phyloP scores from a whole-genome alignment of 2,797 vertebrate species.

The Enteromius treurensis region DNA sequence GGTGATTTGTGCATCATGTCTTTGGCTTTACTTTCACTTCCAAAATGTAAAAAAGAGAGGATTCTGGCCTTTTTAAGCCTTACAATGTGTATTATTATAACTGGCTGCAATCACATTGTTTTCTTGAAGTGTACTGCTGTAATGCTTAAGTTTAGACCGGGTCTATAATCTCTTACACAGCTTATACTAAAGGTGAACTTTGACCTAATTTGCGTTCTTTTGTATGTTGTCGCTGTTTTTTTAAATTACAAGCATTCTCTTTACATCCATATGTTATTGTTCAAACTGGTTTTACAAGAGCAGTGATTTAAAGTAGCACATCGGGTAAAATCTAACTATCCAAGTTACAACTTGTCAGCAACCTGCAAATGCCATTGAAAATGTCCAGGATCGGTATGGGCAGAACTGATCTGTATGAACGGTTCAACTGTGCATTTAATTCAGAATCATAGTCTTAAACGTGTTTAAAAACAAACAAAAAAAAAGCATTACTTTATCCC shows the following conservation, averaged over 20 bases:
- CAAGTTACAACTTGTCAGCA: not conserved
- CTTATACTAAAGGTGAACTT: slow-evolving; percentile 9
- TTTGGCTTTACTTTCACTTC: not conserved
- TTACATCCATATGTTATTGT: not conserved
- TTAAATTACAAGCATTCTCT: not conserved
- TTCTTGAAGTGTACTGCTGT: not conserved
- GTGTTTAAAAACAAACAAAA: not conserved
- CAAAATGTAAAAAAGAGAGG: not conserved
- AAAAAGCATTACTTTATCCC: not conserved
- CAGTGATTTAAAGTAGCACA: not conserved
- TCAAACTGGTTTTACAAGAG: slow-evolving; percentile 15
- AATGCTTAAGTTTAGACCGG: too few relatives aligned
- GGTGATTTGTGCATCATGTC: not conserved
- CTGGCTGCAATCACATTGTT: not conserved
- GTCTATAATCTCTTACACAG: not conserved
- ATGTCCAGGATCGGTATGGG: not conserved
- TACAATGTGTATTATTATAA: not conserved
- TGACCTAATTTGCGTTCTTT: slow-evolving; percentile 20
- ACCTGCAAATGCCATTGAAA: not conserved
- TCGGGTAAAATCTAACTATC: not conserved
- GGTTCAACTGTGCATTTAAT: not conserved
- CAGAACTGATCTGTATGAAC: not conserved
- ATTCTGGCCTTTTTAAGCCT: not conserved
- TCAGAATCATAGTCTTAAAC: not conserved
- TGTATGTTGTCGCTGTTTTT: not conserved